A percentile compares a stretch with the other conserved stretches of the same genome.
phyloP scores from a whole-genome alignment of 2,888 invertebrate genomes.

The Eupithecia inturbata region DNA sequence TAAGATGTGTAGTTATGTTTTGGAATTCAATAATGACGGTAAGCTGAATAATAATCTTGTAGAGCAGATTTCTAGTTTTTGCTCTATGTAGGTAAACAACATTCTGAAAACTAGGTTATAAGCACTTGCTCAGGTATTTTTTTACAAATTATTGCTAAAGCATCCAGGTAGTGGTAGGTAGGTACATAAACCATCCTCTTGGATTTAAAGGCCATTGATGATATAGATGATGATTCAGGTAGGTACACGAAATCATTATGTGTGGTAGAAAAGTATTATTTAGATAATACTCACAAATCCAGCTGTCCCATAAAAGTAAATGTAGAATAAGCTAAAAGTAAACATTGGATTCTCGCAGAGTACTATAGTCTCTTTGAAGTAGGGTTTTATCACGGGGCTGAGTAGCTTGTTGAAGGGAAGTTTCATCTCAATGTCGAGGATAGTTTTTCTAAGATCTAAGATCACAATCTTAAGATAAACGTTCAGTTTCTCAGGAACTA shows the following conservation, averaged over 20 bases:
- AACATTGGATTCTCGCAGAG: slow-evolving; percentile 66
- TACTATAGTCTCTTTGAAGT: slow-evolving; percentile 55
- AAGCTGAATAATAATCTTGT: too few species aligned
- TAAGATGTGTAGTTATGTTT: too few species aligned
- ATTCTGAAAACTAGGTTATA: too few species aligned
- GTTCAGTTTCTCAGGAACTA: background rate
- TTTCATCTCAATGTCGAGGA: slow-evolving; percentile 56
- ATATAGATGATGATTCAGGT: background rate
- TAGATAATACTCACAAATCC: slow-evolving; percentile 62
- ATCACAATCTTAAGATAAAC: background rate
- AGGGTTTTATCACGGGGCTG: slow-evolving; percentile 62
- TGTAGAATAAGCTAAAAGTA: slow-evolving; percentile 59
- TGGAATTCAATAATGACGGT: too few species aligned
- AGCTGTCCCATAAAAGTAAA: slow-evolving; percentile 62
- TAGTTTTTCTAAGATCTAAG: background rate
- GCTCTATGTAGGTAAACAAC: too few species aligned
- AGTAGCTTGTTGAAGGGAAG: slow-evolving; percentile 65
- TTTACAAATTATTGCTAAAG: background rate
- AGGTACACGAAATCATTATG: too few species aligned
- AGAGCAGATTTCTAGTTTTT: too few species aligned
- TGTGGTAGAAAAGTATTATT: background rate
- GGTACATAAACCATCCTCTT: too few species aligned
- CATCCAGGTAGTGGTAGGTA: too few species aligned
- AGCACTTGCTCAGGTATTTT: background rate
- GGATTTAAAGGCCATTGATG: too few species aligned